Evolutionary conservation across 2,888 invertebrate genomes (phyloP).

Genomic region (Eulithis prunata): DNA sequence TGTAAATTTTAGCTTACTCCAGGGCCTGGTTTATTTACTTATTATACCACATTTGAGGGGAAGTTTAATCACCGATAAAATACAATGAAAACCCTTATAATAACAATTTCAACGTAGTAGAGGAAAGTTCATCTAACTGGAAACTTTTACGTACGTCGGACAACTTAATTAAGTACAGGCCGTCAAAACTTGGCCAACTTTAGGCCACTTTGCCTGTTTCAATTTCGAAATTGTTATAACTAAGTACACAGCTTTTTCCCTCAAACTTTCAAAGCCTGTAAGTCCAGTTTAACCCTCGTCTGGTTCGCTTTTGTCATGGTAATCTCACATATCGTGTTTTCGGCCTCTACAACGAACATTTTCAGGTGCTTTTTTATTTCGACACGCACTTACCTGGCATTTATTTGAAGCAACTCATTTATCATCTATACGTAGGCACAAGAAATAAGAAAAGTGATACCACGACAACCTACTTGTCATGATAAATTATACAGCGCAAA

Average conservation of each 20-base stretch:
- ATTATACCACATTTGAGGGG: too few species aligned
- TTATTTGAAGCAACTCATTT: not conserved
- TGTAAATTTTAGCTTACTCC: too few species aligned
- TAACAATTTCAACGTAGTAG: not conserved
- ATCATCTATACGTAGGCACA: constrained; percentile 4
- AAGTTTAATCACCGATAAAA: constrained; percentile 2
- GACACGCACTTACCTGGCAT: constrained; percentile 1
- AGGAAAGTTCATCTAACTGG: constrained; percentile 3
- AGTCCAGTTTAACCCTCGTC: constrained; percentile 18
- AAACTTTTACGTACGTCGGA: constrained; percentile 6
- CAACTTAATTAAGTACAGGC: not conserved
- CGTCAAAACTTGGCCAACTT: too few species aligned
- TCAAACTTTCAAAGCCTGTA: constrained; percentile 10
- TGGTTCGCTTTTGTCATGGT: constrained; percentile 18
- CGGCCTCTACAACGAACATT: constrained; percentile 7
- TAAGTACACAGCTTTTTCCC: not conserved
- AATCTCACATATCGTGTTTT: constrained; percentile 14
- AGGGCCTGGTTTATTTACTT: too few species aligned
- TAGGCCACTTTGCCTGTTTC: constrained; percentile 5
- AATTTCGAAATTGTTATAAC: constrained; percentile 12
- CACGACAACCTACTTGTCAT: constrained; percentile 6
- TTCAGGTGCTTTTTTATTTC: constrained; percentile 11
- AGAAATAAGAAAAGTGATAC: constrained; percentile 4
- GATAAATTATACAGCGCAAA: constrained; percentile 22
- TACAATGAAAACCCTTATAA: constrained; percentile 5